phyloP scores from a whole-genome alignment of 2,797 vertebrate genomes.

The Psittacula echo region DNA sequence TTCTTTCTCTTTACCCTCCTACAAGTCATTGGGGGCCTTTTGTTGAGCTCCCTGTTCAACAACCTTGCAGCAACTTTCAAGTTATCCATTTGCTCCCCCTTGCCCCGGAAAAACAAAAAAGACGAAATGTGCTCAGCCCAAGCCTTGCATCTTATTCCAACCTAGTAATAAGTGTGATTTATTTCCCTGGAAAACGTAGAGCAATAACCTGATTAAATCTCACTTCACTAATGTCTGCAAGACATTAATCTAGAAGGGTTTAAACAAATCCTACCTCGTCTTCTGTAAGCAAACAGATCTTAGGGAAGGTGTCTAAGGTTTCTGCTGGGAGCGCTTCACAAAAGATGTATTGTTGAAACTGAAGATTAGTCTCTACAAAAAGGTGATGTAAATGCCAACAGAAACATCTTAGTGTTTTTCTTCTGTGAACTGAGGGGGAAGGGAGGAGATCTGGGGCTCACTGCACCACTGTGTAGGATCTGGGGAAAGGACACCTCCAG shows the following conservation, averaged over 20 bases:
- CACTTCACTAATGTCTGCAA: constrained; percentile 70
- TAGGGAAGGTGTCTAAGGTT: constrained; percentile 72
- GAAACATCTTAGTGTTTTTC: constrained; percentile 70
- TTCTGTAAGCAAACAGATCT: constrained; percentile 72
- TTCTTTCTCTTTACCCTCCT: not conserved
- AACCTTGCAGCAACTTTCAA: constrained; percentile 13
- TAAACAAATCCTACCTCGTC: constrained; percentile 71
- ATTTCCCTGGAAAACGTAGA: constrained; percentile 68
- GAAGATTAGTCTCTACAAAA: constrained; percentile 60
- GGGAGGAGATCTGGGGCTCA: constrained; percentile 19
- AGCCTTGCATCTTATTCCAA: constrained; percentile 33
- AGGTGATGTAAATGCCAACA: constrained; percentile 62
- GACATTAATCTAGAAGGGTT: constrained; percentile 70
- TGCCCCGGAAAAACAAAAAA: not conserved
- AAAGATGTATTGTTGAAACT: constrained; percentile 70
- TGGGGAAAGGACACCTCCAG: not conserved
- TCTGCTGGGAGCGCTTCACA: constrained; percentile 66
- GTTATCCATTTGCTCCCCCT: not conserved
- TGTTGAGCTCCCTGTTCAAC: not conserved
- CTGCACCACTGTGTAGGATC: constrained; percentile 56
- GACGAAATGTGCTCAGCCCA: not conserved
- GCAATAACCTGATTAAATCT: constrained; percentile 69
- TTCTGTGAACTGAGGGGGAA: constrained; percentile 54
- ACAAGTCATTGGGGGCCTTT: not conserved
- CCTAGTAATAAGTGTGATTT: constrained; percentile 65